Evolutionary conservation across 30 jellyfish, hydroid and myxozoan genomes (phyloP).

Genomic region (Hydractinia symbiolongicarpus): DNA sequence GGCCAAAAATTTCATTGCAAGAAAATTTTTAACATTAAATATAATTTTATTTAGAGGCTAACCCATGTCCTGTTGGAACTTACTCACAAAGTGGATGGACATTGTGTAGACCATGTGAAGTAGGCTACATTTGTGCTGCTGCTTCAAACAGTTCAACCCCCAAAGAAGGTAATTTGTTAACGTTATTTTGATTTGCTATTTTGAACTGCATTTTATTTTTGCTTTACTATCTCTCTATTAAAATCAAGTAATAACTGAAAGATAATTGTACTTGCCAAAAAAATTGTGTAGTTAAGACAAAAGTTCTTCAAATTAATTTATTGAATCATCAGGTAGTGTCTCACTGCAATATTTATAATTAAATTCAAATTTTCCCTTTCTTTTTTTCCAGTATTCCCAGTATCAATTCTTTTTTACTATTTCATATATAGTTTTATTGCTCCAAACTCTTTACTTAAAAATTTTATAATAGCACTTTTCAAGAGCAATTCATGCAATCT

Average conservation of each 20-base stretch:
- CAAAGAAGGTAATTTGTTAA: constrained; percentile 41
- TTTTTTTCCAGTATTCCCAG: too few relatives aligned
- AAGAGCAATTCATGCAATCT: too few relatives aligned
- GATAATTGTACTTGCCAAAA: neutral
- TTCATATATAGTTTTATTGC: too few relatives aligned
- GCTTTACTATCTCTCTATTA: neutral
- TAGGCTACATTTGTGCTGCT: constrained; percentile 77
- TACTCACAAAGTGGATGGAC: constrained; percentile 72
- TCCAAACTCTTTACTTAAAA: too few relatives aligned
- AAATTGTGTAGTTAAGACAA: neutral
- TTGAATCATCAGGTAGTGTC: too few relatives aligned
- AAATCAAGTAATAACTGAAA: neutral
- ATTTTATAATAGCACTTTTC: too few relatives aligned
- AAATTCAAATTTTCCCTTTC: too few relatives aligned
- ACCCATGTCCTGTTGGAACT: constrained; percentile 82
- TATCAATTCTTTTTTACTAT: too few relatives aligned
- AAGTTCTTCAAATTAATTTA: too few relatives aligned
- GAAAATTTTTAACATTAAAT: too few relatives aligned
- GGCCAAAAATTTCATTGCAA: too few relatives aligned
- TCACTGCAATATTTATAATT: too few relatives aligned
- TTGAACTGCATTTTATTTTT: neutral
- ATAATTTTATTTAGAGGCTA: constrained; percentile 52
- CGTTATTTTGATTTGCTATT: neutral
- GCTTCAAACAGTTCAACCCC: constrained; percentile 79
- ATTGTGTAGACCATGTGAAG: constrained; percentile 50